Conservation (phyloP, 1,140 invertebrate species). For the Pseudomyrmex dendroicus region DNA sequence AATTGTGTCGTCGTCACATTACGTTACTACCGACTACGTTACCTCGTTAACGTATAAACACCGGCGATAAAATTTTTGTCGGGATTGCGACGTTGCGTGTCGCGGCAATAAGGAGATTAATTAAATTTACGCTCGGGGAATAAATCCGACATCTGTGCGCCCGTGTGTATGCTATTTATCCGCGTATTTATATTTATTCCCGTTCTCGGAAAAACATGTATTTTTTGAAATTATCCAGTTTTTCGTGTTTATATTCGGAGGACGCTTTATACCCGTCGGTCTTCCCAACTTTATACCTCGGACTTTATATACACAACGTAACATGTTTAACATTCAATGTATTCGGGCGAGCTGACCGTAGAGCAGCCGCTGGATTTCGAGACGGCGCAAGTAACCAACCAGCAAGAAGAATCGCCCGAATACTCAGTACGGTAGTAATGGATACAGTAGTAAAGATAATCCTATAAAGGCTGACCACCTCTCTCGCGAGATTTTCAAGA, state of each 20-base stretch:
- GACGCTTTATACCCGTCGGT: too few relatives aligned
- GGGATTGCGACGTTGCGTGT: neutral
- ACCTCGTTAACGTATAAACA: slow-evolving; percentile 48
- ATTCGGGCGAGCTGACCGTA: slow-evolving; percentile 28
- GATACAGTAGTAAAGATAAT: slow-evolving; percentile 46
- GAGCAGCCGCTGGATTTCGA: slow-evolving; percentile 35
- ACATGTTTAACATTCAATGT: slow-evolving; percentile 47
- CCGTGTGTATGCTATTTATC: too few relatives aligned
- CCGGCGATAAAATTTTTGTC: slow-evolving; percentile 18
- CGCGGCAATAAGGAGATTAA: slow-evolving; percentile 35
- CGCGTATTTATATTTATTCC: neutral
- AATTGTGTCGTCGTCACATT: neutral
- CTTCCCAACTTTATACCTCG: neutral
- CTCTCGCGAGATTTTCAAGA: slow-evolving; percentile 43
- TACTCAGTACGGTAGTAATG: slow-evolving; percentile 21
- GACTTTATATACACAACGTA: neutral
- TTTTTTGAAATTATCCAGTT: too few relatives aligned
- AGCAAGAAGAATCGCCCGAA: slow-evolving; percentile 53
- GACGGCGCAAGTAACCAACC: slow-evolving; percentile 12
- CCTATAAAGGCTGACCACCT: slow-evolving; percentile 52
- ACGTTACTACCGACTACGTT: neutral
- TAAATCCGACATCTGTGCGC: neutral
- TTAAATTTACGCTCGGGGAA: slow-evolving; percentile 6
- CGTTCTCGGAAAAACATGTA: too few relatives aligned
- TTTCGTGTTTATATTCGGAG: too few relatives aligned